Base-by-base conservation (phyloP, 2,797 vertebrate species). In the Pseudomugil tenellus region DNA sequence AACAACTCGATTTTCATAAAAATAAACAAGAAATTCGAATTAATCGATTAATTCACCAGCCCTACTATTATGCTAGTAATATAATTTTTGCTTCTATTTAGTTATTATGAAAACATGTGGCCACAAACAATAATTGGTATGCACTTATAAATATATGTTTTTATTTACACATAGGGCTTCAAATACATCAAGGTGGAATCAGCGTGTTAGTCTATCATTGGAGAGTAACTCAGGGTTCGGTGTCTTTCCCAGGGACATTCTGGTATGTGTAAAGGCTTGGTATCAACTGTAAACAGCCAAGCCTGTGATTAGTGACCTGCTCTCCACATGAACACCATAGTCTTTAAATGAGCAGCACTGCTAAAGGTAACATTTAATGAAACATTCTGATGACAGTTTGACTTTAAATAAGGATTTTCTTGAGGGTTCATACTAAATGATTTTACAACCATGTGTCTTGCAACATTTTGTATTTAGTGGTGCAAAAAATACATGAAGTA, bases 371-470 rank as follows among this genome's bases (percentile, higher is more conserved):
- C 13, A 52, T 14, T 52, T 13, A 52, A 16, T 26, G 48, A 52
- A 52, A 52, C 16, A 52, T 52, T 52, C 25, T 52, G 49, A 48
- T 52, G 49, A 48, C 17, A 43, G 41, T 8, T 43, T n/a, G 43
- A 46, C 41, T n/a, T 21, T n/a, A 21, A 46, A 46, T 10, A 6
- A 43, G 7, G 3, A n/a, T 16, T 7, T 2, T n/a, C 17, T 19
- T n/a, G 19, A 43, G 19, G 17, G 6, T 19, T 43, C 19, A 19
- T 43, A 1, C 8, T 1, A 43, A 41, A 17, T 17, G 4, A 17
- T 17, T 17, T 41, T 5, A 2, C 16, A 17, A 6, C 16, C 39
- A 41, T 17, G 16, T 35, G 35, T 37, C 3, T 14, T 37, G 35
- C 35, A 16, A 41, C 17, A 41, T 17, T 41, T 5, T 43, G 41